Conservation (phyloP, 2,797 vertebrate species). For the Gouania willdenowi region DNA sequence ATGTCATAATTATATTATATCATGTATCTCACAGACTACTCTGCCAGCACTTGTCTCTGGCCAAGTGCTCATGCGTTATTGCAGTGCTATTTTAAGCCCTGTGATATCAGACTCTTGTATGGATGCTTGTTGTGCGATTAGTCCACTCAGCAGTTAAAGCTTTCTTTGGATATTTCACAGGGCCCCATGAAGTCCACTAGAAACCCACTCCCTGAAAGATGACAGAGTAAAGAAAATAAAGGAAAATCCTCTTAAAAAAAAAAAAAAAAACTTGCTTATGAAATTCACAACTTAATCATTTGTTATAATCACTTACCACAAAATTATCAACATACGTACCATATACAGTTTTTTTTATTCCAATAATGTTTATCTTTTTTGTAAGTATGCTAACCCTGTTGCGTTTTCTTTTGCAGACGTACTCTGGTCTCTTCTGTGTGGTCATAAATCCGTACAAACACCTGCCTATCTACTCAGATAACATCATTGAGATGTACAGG, state of each 20-base stretch:
- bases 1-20: no score
- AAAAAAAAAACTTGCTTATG: neutral
- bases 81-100: neutral
- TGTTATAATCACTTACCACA: no score
- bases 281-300: no score
- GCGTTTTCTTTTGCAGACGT: conserved; percentile 80
- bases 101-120: neutral
- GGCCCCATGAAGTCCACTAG: conserved; percentile 15
- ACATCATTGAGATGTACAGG: conserved; percentile 98
- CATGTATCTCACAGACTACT: no score
- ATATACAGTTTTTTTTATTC: no score
- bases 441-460: conserved; percentile 99
- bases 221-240: conserved; percentile 41
- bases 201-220: conserved; percentile 27
- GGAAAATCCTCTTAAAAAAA: conserved; percentile 6
- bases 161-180: conserved; percentile 22
- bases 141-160: conserved; percentile 10
- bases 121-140: neutral
- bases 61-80: neutral
- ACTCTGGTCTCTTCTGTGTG: conserved; percentile 98
- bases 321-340: no score
- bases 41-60: no score
- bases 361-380: no score
- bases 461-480: conserved; percentile 97
- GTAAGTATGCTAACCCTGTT: no score